Percentiles rank a stretch among this genome's conserved stretches.
Conservation (phyloP, 1,140 invertebrate genomes). For the Sitophilus oryzae region DNA sequence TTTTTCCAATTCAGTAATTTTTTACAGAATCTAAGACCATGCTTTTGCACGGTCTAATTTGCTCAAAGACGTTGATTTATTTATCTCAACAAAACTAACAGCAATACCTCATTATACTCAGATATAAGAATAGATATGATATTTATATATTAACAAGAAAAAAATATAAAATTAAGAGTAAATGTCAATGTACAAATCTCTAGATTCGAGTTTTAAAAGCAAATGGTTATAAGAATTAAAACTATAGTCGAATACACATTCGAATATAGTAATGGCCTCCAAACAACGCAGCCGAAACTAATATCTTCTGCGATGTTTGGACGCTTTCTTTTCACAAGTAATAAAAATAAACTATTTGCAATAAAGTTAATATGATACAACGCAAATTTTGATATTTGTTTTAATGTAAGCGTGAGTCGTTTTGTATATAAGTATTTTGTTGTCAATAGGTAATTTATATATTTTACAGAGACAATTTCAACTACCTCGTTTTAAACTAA, state of each 20-base stretch:
- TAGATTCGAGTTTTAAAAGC: conserved; percentile 28
- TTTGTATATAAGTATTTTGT: conserved; percentile 29
- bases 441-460: conserved; percentile 33
- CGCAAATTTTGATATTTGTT: conserved; percentile 39
- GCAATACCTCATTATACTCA: conserved; percentile 43
- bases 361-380: conserved; percentile 33
- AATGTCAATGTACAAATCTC: conserved; percentile 37
- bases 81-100: conserved; percentile 23
- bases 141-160: conserved; percentile 39
- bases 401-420: conserved; percentile 25
- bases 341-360: conserved; percentile 31
- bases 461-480: conserved; percentile 35
- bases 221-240: conserved; percentile 2
- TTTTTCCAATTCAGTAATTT: no score
- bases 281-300: no score
- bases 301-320: conserved; percentile 15
- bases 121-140: conserved; percentile 38
- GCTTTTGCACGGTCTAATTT: no score
- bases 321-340: conserved; percentile 21
- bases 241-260: background rate
- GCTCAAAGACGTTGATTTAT: background rate
- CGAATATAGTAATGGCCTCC: no score
- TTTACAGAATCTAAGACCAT: no score
- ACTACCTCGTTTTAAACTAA: conserved; percentile 38
- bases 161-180: conserved; percentile 15